These are phyloP conservation scores for Spatula clypeata DNA, from an alignment of 2,797 vertebrate genomes.

Conservation along the genomic window DNA sequence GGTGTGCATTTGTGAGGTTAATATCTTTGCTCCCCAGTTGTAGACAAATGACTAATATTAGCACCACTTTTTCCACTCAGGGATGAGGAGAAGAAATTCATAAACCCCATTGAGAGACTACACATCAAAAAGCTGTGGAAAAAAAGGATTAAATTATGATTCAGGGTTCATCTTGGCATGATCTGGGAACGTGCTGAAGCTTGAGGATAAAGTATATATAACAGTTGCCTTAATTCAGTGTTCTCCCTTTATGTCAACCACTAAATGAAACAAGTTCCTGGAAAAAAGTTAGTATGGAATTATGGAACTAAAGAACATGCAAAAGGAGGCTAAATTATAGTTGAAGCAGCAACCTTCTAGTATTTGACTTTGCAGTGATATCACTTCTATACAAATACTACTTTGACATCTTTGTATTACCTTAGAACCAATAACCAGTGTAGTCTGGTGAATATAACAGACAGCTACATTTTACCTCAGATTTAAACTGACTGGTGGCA, in stretches of 20 bases:
- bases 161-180: not conserved
- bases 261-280: not conserved
- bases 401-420: not conserved
- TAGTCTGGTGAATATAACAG: not conserved
- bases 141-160: not conserved
- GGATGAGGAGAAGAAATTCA: not conserved
- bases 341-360: not conserved
- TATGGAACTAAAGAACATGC: not conserved
- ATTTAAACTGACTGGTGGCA: not conserved
- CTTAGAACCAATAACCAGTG: not conserved
- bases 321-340: not conserved
- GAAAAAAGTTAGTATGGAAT: not conserved
- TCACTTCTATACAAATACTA: not conserved
- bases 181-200: not conserved
- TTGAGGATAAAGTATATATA: not conserved
- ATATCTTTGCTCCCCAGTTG: not conserved
- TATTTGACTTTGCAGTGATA: not conserved
- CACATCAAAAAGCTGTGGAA: not conserved
- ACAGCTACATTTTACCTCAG: not conserved
- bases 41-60: not conserved
- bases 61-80: not conserved
- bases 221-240: not conserved
- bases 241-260: not conserved
- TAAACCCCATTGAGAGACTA: not conserved
- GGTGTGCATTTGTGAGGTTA: rapidly evolving